A percentile compares a stretch with the other conserved stretches of the same genome.
Conservation (phyloP, 2,797 vertebrate species). For the Apogon talboti region DNA sequence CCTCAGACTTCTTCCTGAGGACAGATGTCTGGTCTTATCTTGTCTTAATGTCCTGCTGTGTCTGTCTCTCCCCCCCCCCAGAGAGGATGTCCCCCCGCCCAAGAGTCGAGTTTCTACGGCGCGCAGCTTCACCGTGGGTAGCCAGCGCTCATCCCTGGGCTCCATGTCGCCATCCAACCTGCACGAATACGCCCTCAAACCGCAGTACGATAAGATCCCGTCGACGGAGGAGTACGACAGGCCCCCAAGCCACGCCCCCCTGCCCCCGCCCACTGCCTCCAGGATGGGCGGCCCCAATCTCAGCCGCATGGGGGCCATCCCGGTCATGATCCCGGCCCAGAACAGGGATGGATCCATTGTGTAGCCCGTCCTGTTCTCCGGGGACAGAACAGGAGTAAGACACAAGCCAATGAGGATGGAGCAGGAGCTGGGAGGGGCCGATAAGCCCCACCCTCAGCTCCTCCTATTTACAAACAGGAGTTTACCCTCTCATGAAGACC, state of each 20-base stretch:
- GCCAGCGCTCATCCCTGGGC: slow-evolving; percentile 96
- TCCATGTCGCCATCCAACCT: slow-evolving; percentile 99
- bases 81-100: slow-evolving; percentile 96
- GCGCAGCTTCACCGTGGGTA: slow-evolving; percentile 93
- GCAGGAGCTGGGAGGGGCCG: slow-evolving; percentile 29
- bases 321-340: slow-evolving; percentile 98
- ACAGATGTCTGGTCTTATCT: slow-evolving; percentile 5
- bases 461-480: slow-evolving; percentile 53
- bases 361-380: slow-evolving; percentile 72
- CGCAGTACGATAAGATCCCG: slow-evolving; percentile 93
- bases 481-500: slow-evolving; percentile 50
- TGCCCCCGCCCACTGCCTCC: slow-evolving; percentile 81
- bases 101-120: slow-evolving; percentile 95
- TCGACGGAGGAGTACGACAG: slow-evolving; percentile 90
- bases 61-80: slow-evolving; percentile 63
- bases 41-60: slow-evolving; percentile 31
- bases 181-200: slow-evolving; percentile 90
- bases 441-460: slow-evolving; percentile 47
- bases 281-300: slow-evolving; percentile 95
- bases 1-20: neutral
- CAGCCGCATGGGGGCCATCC: slow-evolving; percentile 96
- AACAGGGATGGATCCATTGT: slow-evolving; percentile 98
- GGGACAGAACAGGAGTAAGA: slow-evolving; percentile 37
- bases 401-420: slow-evolving; percentile 54
- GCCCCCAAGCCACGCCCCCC: slow-evolving; percentile 84